Evolutionary conservation across 2,797 vertebrate genomes (phyloP), one percentile per base, ranked within the genome.

Genomic region (Oreochromis grahami): DNA sequence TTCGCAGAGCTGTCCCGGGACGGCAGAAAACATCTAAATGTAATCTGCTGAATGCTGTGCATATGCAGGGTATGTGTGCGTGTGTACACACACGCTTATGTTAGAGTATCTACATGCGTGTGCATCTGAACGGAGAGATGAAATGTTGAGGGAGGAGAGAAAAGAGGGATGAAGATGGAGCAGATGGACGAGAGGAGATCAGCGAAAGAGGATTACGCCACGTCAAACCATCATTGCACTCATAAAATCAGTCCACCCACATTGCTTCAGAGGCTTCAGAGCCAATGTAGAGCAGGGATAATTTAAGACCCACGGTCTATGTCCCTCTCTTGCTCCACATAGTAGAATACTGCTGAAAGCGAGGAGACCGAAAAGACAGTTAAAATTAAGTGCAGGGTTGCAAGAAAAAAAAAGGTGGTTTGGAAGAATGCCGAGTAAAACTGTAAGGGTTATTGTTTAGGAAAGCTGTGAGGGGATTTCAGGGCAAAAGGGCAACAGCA

Each of bases 161-260:
- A 91, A 78, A 89, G 89, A 86, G 87, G 91, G 93, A 90, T 91
- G 86, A 87, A 91, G 94, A 95, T 95, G 89, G 91, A 96, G 92
- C 96, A 96, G 96, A 97, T 96, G 96, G 96, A 95, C 89, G 56
- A 90, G 84, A 84, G 90, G 93, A 95, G 95, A 96, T 96, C 94
- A 96, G 90, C 58, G 60, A 96, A 96, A 96, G 96, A 96, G 96
- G 96, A 96, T 96, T 97, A 97, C 84, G 85, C 90, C 92, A 93
- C 94, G 92, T 95, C 95, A 95, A 95, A 95, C 93, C 94, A 96
- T 96, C 96, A 96, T 91, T 85, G 84, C 92, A 92, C 94, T 94
- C 93, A 94, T 93, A 94, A 94, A 93, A 95, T 94, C 94, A 93
- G 94, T 95, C 91, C 90, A 87, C 93, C 93, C 95, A 95, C 94